Conservation (phyloP, 2,888 invertebrate genomes). For the Liodrosophila aerea region DNA sequence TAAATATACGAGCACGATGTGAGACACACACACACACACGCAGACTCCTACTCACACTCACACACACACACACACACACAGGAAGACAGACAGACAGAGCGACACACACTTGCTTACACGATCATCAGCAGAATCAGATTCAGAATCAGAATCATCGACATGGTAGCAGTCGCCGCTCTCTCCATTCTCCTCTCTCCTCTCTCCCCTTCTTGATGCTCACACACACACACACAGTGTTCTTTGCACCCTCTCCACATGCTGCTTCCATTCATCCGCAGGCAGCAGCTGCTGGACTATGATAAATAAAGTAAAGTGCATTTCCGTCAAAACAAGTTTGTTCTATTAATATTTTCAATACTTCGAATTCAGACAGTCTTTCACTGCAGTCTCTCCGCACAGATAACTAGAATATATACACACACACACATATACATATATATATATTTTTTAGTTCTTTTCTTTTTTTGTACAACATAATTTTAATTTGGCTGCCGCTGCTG, state of each 20-base stretch:
- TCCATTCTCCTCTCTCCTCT: background rate
- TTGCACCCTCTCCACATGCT: slow-evolving; percentile 72
- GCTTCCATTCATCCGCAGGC: slow-evolving; percentile 72
- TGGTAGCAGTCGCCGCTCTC: slow-evolving; percentile 23
- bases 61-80: slow-evolving; percentile 11
- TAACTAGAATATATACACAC: slow-evolving; percentile 72
- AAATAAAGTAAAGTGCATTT: slow-evolving; percentile 78
- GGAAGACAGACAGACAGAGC: slow-evolving; percentile 8
- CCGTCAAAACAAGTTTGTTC: slow-evolving; percentile 77
- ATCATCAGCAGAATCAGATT: slow-evolving; percentile 51
- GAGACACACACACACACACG: slow-evolving; percentile 22
- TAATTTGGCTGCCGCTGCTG: slow-evolving; percentile 51
- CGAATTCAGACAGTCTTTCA: slow-evolving; percentile 78
- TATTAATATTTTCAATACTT: slow-evolving; percentile 79
- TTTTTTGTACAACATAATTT: slow-evolving; percentile 63
- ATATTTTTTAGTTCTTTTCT: slow-evolving; percentile 15
- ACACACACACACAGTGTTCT: background rate
- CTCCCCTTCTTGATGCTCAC: no score
- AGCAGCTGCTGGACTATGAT: slow-evolving; percentile 68
- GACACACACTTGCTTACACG: slow-evolving; percentile 13
- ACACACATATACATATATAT: no score
- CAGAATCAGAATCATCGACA: slow-evolving; percentile 47
- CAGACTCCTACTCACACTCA: background rate
- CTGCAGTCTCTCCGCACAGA: slow-evolving; percentile 58
- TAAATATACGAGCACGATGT: slow-evolving; percentile 57